phyloP scores from a whole-genome alignment of 2,113 vertebrate species.

The Chlamydotis undulata region DNA sequence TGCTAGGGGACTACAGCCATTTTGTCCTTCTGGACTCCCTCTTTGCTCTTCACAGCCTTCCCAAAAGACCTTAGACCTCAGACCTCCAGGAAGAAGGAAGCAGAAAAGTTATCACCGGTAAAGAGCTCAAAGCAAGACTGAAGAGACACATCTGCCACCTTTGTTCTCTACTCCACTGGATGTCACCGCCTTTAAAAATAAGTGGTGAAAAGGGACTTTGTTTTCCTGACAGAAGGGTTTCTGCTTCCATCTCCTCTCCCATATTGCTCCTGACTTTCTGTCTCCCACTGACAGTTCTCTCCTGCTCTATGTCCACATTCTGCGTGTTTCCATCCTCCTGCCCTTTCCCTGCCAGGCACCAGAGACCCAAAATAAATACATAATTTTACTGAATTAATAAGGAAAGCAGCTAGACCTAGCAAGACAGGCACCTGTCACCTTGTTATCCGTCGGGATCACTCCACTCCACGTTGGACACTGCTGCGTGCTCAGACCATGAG shows the following conservation, averaged over 20 bases:
- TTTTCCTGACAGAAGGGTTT: not conserved
- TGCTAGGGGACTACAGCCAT: not conserved
- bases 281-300: not conserved
- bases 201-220: not conserved
- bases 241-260: not conserved
- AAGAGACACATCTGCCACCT: not conserved
- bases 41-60: not conserved
- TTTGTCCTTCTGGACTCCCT: not conserved
- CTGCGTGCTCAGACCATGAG: not conserved
- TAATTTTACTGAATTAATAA: not conserved
- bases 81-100: not conserved
- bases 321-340: not conserved
- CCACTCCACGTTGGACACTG: rapidly evolving
- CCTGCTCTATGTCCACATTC: not conserved
- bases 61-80: not conserved
- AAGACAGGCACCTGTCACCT: not conserved
- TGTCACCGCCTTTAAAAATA: not conserved
- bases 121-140: not conserved
- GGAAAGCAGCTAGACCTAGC: not conserved
- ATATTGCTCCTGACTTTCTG: not conserved
- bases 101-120: not conserved
- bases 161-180: not conserved
- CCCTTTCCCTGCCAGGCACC: not conserved
- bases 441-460: not conserved
- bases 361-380: not conserved